A percentile compares a stretch with the other conserved stretches of the same genome.
Evolutionary conservation across 2,113 vertebrate species (phyloP).

Genomic region (Osmerus eperlanus): DNA sequence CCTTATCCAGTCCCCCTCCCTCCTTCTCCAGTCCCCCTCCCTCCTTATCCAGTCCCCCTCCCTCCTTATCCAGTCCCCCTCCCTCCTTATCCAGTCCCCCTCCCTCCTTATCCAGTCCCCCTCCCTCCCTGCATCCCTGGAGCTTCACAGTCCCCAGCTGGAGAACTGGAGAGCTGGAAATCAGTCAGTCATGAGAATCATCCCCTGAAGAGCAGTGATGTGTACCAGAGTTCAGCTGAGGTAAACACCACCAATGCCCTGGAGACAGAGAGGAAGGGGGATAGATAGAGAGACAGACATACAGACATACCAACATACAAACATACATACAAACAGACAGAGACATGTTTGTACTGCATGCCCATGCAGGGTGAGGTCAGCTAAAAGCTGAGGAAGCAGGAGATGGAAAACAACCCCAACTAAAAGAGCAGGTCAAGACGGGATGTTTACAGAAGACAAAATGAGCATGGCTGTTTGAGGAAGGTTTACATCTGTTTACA

Average conservation of each 20-base stretch:
- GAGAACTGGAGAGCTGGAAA: conserved; percentile 31
- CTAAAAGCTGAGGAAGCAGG: neutral
- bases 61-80: no score
- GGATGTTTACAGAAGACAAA: neutral
- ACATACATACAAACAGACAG: no score
- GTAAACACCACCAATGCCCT: conserved; percentile 49
- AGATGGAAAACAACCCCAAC: neutral
- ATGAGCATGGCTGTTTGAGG: no score
- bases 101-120: no score
- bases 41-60: no score
- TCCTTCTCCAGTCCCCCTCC: no score
- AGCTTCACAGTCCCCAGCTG: conserved; percentile 54
- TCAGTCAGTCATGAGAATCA: conserved; percentile 38
- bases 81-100: no score
- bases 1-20: no score
- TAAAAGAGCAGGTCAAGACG: neutral
- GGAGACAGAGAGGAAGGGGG: conserved; percentile 22
- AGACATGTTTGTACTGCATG: no score
- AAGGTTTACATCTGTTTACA: no score
- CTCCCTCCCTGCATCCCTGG: conserved; percentile 10
- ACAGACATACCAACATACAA: no score
- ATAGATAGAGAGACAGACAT: neutral
- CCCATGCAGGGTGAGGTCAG: conserved; percentile 26
- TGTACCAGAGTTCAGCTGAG: conserved; percentile 59
- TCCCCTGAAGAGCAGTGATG: conserved; percentile 46